A percentile compares a stretch with the other conserved stretches of the same genome.
These are phyloP conservation scores for Drosophila bifasciata DNA, from an alignment of 1,140 invertebrate genomes.

Conservation along the genomic window DNA sequence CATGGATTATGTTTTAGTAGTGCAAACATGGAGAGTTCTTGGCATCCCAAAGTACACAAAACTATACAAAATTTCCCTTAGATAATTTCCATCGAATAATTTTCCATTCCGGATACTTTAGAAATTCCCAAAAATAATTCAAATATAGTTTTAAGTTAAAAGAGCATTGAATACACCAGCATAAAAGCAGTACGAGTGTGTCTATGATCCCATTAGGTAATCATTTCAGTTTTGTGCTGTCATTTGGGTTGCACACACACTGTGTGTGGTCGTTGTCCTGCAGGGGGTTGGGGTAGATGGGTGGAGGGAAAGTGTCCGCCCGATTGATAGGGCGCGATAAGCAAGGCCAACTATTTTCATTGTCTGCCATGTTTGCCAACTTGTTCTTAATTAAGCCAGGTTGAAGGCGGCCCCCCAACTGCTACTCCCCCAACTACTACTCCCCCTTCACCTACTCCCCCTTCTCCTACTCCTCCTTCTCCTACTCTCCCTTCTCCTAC, in stretches of 20 bases:
- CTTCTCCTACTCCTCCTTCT: constrained; percentile 1
- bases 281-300: constrained; percentile 53
- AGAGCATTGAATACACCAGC: no score
- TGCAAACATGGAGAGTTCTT: no score
- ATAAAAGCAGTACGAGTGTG: no score
- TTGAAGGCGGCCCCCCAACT: constrained; percentile 36
- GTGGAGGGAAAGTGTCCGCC: constrained; percentile 23
- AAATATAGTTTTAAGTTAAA: no score
- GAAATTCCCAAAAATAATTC: no score
- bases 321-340: constrained; percentile 73
- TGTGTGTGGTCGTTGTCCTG: constrained; percentile 55
- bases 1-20: no score
- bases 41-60: no score
- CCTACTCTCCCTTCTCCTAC: neutral
- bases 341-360: constrained; percentile 78
- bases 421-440: neutral
- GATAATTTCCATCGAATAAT: no score
- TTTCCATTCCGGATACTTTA: no score
- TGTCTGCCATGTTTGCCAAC: constrained; percentile 69
- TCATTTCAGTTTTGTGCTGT: constrained; percentile 23
- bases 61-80: no score
- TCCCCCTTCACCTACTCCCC: neutral
- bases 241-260: constrained; percentile 34
- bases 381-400: constrained; percentile 80
- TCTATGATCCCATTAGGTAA: neutral